Evolutionary conservation across 2,113 vertebrate species (phyloP), one percentile per base, ranked within the genome.

Genomic region (Pavo muticus): DNA sequence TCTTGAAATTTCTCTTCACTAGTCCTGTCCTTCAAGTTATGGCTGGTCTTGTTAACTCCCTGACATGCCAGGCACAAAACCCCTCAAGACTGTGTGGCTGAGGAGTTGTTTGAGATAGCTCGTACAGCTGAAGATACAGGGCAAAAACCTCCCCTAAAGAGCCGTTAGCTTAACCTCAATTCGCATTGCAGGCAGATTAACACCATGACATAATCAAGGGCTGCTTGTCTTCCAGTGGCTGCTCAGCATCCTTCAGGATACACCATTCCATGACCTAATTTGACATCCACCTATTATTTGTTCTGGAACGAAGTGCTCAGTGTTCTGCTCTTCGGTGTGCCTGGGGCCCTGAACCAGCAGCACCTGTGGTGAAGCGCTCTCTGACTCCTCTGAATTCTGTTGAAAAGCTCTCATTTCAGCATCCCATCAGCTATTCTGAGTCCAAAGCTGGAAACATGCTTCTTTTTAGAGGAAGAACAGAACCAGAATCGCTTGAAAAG

Each of bases 391-490:
- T 56, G 39, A 39, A 76, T 30, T 42, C 83, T 30, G 3, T 2
- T 79, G 75, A n/a, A 56, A 72, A 86, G 1, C 10, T 80, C 71
- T 45, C 4, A 7, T 29, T 39, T 56, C 6, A 47, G 16, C 19
- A 16, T 57, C 12, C 73, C 39, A 8, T 17, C 44, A 42, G 23
- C 57, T 71, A 12, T 9, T 37, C 42, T 57, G 47, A 75, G 37
- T 45, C 42, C 50, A 47, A 42, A 71, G n/a, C 19, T 68, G 37
- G 0, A 0, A 56, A 50, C 20, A 8, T 3, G 1, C 7, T 30
- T 16, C 5, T 19, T 78, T 74, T 59, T 24, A 11, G 24, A 69
- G 44, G 29, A 37, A 73, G 54, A 72, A 20, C 27, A 59, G 74
- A 54, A 9, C 37, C 56, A 47, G 61, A 65, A 0, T 13, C n/a